These are phyloP conservation scores for Zootoca vivipara DNA, from an alignment of 2,113 vertebrate species.

Conservation along the genomic window DNA sequence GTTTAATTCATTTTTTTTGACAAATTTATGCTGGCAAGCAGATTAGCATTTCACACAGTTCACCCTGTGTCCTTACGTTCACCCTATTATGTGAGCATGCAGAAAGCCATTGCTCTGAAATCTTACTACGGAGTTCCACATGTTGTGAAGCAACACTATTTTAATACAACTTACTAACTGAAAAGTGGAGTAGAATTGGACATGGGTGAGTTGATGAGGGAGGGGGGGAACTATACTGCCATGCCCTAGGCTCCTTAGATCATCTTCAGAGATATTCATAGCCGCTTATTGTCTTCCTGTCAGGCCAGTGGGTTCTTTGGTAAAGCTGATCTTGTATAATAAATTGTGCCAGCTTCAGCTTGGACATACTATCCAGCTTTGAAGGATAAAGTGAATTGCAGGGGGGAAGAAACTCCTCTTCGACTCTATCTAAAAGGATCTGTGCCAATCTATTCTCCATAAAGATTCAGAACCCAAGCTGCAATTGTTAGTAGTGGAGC, in stretches of 20 bases:
- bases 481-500: background rate
- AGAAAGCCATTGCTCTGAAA: background rate
- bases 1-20: background rate
- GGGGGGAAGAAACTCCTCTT: background rate
- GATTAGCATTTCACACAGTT: fast-evolving
- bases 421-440: background rate
- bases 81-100: background rate
- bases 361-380: background rate
- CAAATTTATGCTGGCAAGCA: constrained; percentile 6
- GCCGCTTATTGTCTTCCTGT: background rate
- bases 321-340: background rate
- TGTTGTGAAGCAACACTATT: background rate
- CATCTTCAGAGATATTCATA: background rate
- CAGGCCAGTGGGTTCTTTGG: background rate
- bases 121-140: fast-evolving
- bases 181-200: background rate
- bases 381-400: background rate
- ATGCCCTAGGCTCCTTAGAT: too few relatives aligned
- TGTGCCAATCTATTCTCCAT: background rate
- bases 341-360: background rate
- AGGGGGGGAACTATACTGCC: background rate
- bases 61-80: background rate
- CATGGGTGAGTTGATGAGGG: background rate
- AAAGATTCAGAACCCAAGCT: background rate
- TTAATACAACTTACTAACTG: background rate